These are phyloP conservation scores for Boleophthalmus pectinirostris DNA, from an alignment of 2,113 vertebrate species.

Conservation along the genomic window DNA sequence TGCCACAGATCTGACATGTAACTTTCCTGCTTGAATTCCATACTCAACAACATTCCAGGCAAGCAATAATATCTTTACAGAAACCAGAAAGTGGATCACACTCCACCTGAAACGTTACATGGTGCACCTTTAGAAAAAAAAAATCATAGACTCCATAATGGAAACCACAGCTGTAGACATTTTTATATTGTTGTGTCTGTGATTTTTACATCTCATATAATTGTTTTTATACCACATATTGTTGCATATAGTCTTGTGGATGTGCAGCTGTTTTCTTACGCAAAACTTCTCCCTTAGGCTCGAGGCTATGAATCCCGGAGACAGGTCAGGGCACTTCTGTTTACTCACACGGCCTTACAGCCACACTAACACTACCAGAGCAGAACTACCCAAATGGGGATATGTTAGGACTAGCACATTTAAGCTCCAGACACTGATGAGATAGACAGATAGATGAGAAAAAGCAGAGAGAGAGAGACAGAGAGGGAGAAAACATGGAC, in stretches of 20 bases:
- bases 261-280: constrained; percentile 27
- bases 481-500: neutral
- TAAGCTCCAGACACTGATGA: constrained; percentile 43
- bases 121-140: no score
- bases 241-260: constrained; percentile 19
- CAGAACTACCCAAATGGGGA: constrained; percentile 40
- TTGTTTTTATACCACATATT: neutral
- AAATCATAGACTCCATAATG: no score
- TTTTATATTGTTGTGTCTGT: neutral
- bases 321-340: constrained; percentile 51
- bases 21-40: no score
- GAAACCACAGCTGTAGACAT: no score
- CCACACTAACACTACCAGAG: constrained; percentile 43
- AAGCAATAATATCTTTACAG: no score
- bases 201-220: constrained; percentile 21
- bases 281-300: constrained; percentile 8
- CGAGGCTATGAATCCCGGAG: constrained; percentile 55
- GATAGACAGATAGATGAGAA: constrained; percentile 47
- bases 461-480: neutral
- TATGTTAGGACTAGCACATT: constrained; percentile 41
- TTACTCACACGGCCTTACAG: constrained; percentile 62
- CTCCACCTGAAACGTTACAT: no score
- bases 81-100: no score
- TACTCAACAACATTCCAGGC: no score
- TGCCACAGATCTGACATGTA: no score